Evolutionary conservation across 2,888 invertebrate species (phyloP), one percentile per base, ranked within the genome.

Genomic region (Limnephilus auricula): DNA sequence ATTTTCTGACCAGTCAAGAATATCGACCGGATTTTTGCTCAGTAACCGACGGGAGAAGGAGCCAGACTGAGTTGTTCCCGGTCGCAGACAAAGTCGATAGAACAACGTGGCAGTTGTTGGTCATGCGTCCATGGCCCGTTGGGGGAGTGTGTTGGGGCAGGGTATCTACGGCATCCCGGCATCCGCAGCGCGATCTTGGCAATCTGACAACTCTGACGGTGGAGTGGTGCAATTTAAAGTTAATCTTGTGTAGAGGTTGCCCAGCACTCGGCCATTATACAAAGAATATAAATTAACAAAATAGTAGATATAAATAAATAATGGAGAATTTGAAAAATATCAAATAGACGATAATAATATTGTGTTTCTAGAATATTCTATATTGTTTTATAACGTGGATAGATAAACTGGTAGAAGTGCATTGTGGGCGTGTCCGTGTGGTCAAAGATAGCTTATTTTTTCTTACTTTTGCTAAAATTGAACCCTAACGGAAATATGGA

Each of bases 151-250:
- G 9, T 65, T 9, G 25, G 25, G 1, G 65, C 9, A n/a, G 65
- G 65, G 65, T 25, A 2, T 45, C 45, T 45, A 15, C 65, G 2
- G 25, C 65, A 65, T 65, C 65, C 25, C 65, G 10, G 9, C 65
- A 65, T 25, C 82, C 80, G 45, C 45, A 50, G 87, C 30, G 31
- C 15, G 32, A 50, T n/a, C 18, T 86, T 78, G 78, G 78, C 87
- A 87, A 25, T 15, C 18, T 78, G 87, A 50, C 78, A 87, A 65
- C 12, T 40, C 85, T 30, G 30, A 30, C 85, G 25, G 84, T 2
- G 3, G 18, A 18, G 32, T 85, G 85, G 85, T 85, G 45, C 85
- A 85, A 37, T 85, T 30, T 30, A 85, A 65, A 85, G 85, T 85
- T 85, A 85, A 45, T 40, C 40, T 40, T 85, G 85, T 85, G 5